Evolutionary conservation across 2,113 vertebrate genomes (phyloP).

Genomic region (Cyprinodon variegatus): DNA sequence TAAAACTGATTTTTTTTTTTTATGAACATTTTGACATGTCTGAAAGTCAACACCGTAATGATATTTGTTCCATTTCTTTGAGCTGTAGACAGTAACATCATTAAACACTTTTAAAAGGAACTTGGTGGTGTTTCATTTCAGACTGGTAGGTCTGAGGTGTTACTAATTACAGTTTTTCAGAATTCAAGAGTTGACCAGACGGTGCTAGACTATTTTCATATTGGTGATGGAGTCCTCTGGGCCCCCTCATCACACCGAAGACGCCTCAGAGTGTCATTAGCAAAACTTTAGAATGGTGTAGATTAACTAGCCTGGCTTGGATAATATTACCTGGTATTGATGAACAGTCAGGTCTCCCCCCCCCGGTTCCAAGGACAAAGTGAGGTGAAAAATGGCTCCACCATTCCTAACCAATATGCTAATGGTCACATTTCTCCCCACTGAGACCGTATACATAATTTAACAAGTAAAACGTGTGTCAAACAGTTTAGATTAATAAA

Average conservation of each 20-base stretch:
- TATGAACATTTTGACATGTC: slow-evolving; percentile 60
- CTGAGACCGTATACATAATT: slow-evolving; percentile 82
- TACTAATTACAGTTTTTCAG: slow-evolving; percentile 72
- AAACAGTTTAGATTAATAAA: slow-evolving; percentile 72
- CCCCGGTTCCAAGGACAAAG: slow-evolving; percentile 77
- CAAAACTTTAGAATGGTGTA: slow-evolving; percentile 52
- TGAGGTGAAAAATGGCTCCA: slow-evolving; percentile 71
- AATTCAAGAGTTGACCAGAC: slow-evolving; percentile 68
- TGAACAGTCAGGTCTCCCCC: slow-evolving; percentile 73
- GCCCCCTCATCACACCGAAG: slow-evolving; percentile 47
- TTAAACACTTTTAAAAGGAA: slow-evolving; percentile 65
- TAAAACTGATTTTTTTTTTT: slow-evolving; percentile 65
- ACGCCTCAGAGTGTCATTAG: slow-evolving; percentile 73
- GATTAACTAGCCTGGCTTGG: slow-evolving; percentile 64
- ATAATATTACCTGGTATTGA: slow-evolving; percentile 82
- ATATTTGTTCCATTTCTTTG: slow-evolving; percentile 29
- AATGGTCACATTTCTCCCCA: slow-evolving; percentile 79
- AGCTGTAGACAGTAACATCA: slow-evolving; percentile 65
- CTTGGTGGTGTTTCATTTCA: slow-evolving; percentile 69
- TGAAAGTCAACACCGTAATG: slow-evolving; percentile 73
- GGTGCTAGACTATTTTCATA: slow-evolving; percentile 70
- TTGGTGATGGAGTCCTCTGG: slow-evolving; percentile 63
- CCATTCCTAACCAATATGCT: slow-evolving; percentile 81
- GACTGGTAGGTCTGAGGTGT: slow-evolving; percentile 63
- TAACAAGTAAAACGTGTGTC: slow-evolving; percentile 72